Percentiles rank a stretch among this genome's conserved stretches.
phyloP scores from a whole-genome alignment of 2,113 vertebrate species.

The Caranx melampygus region DNA sequence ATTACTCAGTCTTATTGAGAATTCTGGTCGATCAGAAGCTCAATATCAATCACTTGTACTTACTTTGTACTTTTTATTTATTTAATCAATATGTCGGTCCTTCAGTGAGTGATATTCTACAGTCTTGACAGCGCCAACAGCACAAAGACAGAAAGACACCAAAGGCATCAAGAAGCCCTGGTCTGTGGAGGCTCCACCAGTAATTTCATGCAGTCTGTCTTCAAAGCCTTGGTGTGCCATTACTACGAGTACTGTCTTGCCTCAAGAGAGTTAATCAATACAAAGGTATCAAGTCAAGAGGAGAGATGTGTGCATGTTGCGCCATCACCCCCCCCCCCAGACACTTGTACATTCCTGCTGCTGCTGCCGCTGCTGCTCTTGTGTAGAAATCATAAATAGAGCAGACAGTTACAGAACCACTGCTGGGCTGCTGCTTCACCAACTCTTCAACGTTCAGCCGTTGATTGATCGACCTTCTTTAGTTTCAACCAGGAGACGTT shows the following conservation, averaged over 20 bases:
- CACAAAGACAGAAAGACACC: neutral
- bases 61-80: neutral
- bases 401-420: conserved; percentile 39
- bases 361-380: conserved; percentile 1
- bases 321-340: conserved; percentile 10
- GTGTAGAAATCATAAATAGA: conserved; percentile 31
- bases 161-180: neutral
- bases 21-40: too few species aligned
- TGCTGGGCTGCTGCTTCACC: conserved; percentile 13
- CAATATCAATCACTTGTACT: neutral
- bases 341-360: too few species aligned
- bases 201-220: neutral
- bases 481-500: conserved; percentile 19
- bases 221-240: conserved; percentile 6
- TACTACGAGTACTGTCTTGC: conserved; percentile 15
- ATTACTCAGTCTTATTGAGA: too few species aligned
- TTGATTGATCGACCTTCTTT: conserved; percentile 3
- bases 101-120: neutral
- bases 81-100: neutral
- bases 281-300: conserved; percentile 7
- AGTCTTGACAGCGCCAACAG: neutral
- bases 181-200: neutral
- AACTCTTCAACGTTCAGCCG: neutral
- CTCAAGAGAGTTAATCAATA: conserved; percentile 44
- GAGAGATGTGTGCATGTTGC: conserved; percentile 15